phyloP scores from a whole-genome alignment of 2,113 vertebrate genomes.

The Redunca redunca region DNA sequence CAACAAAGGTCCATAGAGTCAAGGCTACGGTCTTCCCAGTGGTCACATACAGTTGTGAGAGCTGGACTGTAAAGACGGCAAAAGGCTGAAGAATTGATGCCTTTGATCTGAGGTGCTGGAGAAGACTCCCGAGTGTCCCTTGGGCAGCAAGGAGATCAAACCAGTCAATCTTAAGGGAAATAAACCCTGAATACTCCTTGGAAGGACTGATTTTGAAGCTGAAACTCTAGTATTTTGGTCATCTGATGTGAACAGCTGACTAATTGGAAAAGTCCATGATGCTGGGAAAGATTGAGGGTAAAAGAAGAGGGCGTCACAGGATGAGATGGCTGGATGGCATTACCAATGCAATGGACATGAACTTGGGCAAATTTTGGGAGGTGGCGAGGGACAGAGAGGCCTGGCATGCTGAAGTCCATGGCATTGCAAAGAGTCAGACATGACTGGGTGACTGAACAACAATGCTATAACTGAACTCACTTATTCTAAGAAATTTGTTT shows the following conservation, averaged over 20 bases:
- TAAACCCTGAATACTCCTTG: neutral
- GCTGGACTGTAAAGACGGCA: neutral
- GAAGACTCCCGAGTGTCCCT: neutral
- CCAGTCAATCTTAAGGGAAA: neutral
- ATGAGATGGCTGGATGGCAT: neutral
- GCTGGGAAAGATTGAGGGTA: neutral
- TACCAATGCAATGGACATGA: neutral
- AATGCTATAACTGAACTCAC: neutral
- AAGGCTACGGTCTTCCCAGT: neutral
- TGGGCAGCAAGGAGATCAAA: neutral
- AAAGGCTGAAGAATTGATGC: fast-evolving
- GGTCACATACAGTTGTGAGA: neutral
- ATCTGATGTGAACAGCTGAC: neutral
- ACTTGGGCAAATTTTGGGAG: neutral
- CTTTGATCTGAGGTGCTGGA: neutral
- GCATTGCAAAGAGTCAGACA: neutral
- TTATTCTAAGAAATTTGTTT: neutral
- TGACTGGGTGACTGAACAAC: neutral
- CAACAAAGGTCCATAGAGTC: fast-evolving
- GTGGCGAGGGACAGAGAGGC: neutral
- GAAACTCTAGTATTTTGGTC: neutral
- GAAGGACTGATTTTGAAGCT: neutral
- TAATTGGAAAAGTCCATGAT: neutral
- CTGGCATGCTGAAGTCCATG: neutral
- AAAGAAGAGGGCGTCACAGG: neutral